Base-by-base conservation (phyloP, 2,888 invertebrate genomes). In the Rhogogaster chlorosoma region DNA sequence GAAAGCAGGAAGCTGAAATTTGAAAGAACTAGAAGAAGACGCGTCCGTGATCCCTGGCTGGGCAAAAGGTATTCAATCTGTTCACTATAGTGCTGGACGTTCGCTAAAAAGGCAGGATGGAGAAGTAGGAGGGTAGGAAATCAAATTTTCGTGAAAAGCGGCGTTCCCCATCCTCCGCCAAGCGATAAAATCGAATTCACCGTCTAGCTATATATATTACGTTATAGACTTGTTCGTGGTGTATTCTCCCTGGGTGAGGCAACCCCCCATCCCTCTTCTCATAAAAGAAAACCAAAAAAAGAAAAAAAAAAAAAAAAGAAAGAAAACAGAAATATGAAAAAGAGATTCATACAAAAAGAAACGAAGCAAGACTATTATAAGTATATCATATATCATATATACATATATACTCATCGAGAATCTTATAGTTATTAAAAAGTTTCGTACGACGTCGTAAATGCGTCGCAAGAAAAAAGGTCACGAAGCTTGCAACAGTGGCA, bases 51-150 rank as follows among this genome's bases (percentile, higher is more conserved):
- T 80, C 80, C 80, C 29, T 49, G 70, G 83, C 64, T 67, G 32
- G 45, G 67, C 70, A 22, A 70, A 83, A 83, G 83, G 83, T 83
- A 83, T 83, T 83, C 83, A 83, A 83, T 83, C 83, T 83, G 83
- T 83, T 83, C 83, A 70, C 67, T 42, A 29, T 45, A 70, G 83
- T 22, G 83, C 42, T 83, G 83, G 83, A 83, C 70, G 83, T 32
- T 83, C 29, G 83, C 83, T 83, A 70, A 70, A 49, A 83, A 67
- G 80, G 80, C 57, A 38, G 57, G 61, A 61, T 80, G 67, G 36
- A 49, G 29, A n/a, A 53, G 80, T n/a, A 64, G 53, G 45, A 22
- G 83, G 67, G 42, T 64, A 38, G 67, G 70, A 70, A 83, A 83
- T 83, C 83, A 67, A 83, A 83, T 83, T 70, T 70, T 83, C 67